Conservation (phyloP, 2,888 invertebrate species). For the Liopterus haemorrhoidalis region DNA sequence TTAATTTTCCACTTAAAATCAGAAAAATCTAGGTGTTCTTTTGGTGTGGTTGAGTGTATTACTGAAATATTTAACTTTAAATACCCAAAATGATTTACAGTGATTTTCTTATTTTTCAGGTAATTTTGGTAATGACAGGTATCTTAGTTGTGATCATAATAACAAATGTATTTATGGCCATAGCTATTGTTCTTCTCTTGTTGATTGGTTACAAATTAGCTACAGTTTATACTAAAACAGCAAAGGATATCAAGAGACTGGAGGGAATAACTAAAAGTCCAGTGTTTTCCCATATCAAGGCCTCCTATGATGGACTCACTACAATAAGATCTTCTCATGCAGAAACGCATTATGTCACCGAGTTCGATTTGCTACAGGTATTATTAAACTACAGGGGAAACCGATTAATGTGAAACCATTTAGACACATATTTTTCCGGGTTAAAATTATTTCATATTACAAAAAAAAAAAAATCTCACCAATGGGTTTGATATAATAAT, state of each 20-base stretch:
- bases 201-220: slow-evolving; percentile 57
- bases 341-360: slow-evolving; percentile 60
- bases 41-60: no score
- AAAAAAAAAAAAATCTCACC: no score
- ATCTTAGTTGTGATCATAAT: slow-evolving; percentile 61
- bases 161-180: slow-evolving; percentile 57
- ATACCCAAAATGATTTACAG: slow-evolving; percentile 1
- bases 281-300: slow-evolving; percentile 79
- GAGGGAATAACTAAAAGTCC: slow-evolving; percentile 67
- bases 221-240: slow-evolving; percentile 58
- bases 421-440: no score
- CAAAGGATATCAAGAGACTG: slow-evolving; percentile 63
- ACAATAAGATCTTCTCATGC: slow-evolving; percentile 77
- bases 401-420: no score
- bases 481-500: no score
- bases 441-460: no score
- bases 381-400: no score
- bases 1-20: no score
- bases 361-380: slow-evolving; percentile 63
- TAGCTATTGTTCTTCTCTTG: slow-evolving; percentile 55
- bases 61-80: no score
- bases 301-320: slow-evolving; percentile 73
- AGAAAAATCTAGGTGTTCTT: no score
- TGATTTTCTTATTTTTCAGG: slow-evolving; percentile 34
- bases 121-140: slow-evolving; percentile 61